Base-by-base conservation (phyloP, 2,888 invertebrate genomes). In the Synergus umbraculus region DNA sequence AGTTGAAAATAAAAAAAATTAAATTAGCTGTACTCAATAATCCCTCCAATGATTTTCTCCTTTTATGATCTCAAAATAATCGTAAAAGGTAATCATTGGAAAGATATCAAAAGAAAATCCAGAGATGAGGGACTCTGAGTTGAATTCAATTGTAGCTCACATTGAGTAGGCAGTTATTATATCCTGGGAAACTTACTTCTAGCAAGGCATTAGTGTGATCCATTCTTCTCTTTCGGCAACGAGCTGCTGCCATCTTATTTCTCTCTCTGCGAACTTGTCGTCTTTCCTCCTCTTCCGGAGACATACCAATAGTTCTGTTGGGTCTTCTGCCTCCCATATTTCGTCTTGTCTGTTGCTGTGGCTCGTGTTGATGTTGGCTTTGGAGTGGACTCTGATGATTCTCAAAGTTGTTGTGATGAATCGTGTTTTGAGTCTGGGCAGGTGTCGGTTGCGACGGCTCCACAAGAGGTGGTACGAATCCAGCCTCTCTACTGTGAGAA, bases 221-320 rank as follows among this genome's bases (percentile, higher is more conserved):
- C 88, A 99, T 96, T 82, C 99, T 95, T 85, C 99, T 95, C 92
- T 99, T 98, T 89, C 99, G 95, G 93, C 99, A 99, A 86, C 99
- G 95, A 0, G 99, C 99, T 77, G 99, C 99, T 49, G 99, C 99
- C 93, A 97, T 95, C 93, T 99, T 99, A 93, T 99, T 99, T 82
- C 99, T 94, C 90, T 99, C 98, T 73, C 99, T 94, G 41, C 99
- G 94, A 64, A 97, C 93, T 89, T 96, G 95, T 73, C 98, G 94
- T 81, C 98, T 95, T 89, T 98, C 98, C 90, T 98, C 98, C 91
- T 99, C 99, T 92, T 99, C 98, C 0, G 98, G 97, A 66, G 96
- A 94, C 90, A 97, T 94, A 92, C 96, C 95, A 85, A 95, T 94
- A 82, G 96, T 95, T 90, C 96, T 96, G 81, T 94, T 94, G 18